Evolutionary conservation across 2,113 vertebrate species (phyloP).

Genomic region (Neopipo cinnamomea): DNA sequence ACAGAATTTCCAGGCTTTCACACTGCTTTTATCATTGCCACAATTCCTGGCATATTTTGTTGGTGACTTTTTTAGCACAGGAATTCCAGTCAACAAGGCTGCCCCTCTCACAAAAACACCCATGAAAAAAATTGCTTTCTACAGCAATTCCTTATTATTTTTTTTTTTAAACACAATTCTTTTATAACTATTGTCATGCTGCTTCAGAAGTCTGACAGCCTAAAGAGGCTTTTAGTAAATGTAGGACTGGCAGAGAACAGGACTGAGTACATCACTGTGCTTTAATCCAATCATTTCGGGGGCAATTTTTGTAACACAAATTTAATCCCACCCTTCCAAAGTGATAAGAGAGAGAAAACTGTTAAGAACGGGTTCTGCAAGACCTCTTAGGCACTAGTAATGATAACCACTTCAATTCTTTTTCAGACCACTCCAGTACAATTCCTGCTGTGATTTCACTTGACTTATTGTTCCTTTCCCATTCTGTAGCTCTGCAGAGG

Average conservation of each 20-base stretch:
- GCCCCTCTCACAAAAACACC: background rate
- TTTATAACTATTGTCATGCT: background rate
- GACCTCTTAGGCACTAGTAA: background rate
- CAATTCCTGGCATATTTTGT: constrained; percentile 47
- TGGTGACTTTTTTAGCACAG: background rate
- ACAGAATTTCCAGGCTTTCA: constrained; percentile 11
- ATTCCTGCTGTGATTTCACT: background rate
- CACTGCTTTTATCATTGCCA: background rate
- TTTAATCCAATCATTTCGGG: background rate
- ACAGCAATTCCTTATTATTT: background rate
- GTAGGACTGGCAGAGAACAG: background rate
- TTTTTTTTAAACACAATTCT: background rate
- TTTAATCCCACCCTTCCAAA: background rate
- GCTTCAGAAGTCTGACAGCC: background rate
- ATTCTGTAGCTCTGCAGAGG: background rate
- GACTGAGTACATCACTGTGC: background rate
- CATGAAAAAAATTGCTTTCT: background rate
- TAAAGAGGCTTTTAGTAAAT: constrained; percentile 1
- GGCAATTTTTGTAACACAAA: background rate
- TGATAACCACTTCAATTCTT: background rate
- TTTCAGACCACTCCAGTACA: background rate
- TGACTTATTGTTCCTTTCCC: background rate
- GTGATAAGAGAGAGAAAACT: background rate
- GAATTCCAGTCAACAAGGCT: constrained; percentile 1
- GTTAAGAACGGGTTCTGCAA: background rate